Base-by-base conservation (phyloP, 2,113 vertebrate genomes). In the Oryzias javanicus region DNA sequence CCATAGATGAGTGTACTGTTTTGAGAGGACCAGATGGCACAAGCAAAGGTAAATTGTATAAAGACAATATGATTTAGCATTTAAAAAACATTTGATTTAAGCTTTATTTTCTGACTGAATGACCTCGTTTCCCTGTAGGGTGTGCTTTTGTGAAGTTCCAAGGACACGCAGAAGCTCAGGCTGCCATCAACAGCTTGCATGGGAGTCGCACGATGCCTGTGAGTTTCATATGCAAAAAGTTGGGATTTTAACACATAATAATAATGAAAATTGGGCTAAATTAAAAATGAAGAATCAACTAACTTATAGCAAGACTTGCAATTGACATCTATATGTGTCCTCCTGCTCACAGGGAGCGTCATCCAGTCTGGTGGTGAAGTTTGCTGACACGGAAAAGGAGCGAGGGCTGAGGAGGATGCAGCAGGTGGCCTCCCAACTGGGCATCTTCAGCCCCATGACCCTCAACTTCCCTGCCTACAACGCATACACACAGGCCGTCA, bases 101-200 rank as follows among this genome's bases (percentile, higher is more conserved):
- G n/a, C 27, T 12, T 13, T 27, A 25, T 17, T 19, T 18, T 35
- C 18, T 41, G 22, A 61, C 65, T 35, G 10, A 18, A 61, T 42
- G 40, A 44, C 14, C 48, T 1, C 54, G 8, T 64, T 44, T 65
- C 44, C 8, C 79, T 73, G n/a, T 65, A 96, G 95, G 95, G 42
- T 96, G 95, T 0, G 95, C 95, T 56, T 96, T 96, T 69, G 95
- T 96, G 59, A 96, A 96, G 84, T 96, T 93, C 86, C 94, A 96
- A 88, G 93, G 93, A 60, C 95, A 96, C 0, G 88, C 93, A 0
- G 95, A 96, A 88, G 95, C 95, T 29, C 95, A 96, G 81, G 94
- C 94, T 0, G 95, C 95, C 76, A 96, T 96, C 79, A 93, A 92
- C 70, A 93, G 94, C n/a, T 90, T 96, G 53, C 95, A 96, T 4